A percentile compares a stretch with the other conserved stretches of the same genome.
phyloP scores from a whole-genome alignment of 2,888 invertebrate genomes.

The Parasteatoda lunata region DNA sequence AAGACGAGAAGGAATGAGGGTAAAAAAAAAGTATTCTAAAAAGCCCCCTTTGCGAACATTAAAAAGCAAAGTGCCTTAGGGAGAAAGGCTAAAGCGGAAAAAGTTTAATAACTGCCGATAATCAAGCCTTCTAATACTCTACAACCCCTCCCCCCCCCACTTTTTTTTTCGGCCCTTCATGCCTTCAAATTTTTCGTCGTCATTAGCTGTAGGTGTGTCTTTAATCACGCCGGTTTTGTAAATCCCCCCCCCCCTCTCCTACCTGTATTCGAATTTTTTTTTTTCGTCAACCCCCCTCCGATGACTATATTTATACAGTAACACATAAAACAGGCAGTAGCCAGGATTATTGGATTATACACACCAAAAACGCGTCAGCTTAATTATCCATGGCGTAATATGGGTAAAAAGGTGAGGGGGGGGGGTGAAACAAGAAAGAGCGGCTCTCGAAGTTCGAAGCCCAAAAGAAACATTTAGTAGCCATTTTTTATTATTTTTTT shows the following conservation, averaged over 20 bases:
- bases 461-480: slow-evolving; percentile 38
- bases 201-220: slow-evolving; percentile 56
- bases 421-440: neutral
- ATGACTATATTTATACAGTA: slow-evolving; percentile 47
- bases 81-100: slow-evolving; percentile 25
- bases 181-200: slow-evolving; percentile 38
- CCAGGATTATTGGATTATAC: slow-evolving; percentile 65
- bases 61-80: too few relatives aligned
- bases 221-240: slow-evolving; percentile 51
- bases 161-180: slow-evolving; percentile 36
- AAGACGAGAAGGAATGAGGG: too few relatives aligned
- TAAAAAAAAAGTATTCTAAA: too few relatives aligned
- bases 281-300: slow-evolving; percentile 2
- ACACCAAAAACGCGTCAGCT: slow-evolving; percentile 29
- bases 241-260: neutral
- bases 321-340: slow-evolving; percentile 12
- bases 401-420: slow-evolving; percentile 15
- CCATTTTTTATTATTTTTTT: slow-evolving; percentile 20
- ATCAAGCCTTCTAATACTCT: slow-evolving; percentile 27
- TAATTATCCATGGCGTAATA: slow-evolving; percentile 68
- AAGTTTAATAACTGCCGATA: slow-evolving; percentile 61
- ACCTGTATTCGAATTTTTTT: neutral
- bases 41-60: too few relatives aligned
- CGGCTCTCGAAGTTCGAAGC: too few relatives aligned
- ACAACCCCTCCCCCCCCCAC: neutral